Evolutionary conservation across 2,888 invertebrate genomes (phyloP), one percentile per base, ranked within the genome.

Genomic region (Nomada fucata): DNA sequence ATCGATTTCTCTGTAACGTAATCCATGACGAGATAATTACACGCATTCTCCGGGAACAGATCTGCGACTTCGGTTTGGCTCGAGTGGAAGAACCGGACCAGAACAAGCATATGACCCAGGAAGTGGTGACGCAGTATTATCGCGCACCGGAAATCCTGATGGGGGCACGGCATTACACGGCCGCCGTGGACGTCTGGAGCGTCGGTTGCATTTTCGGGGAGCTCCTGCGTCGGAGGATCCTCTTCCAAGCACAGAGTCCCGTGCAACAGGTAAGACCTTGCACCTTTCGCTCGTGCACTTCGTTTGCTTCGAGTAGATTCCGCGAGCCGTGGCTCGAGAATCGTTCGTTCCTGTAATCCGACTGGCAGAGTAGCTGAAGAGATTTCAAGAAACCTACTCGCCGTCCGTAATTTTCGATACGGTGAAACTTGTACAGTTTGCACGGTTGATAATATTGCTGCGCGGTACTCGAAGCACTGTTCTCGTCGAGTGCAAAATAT

Each of bases 181-280:
- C 97, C 13, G 98, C 99, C 5, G 98, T 99, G 63, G 99, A 99
- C 94, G 98, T 99, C 73, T 99, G 99, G 99, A 98, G 98, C 60
- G 99, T 99, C 63, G 99, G 99, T 64, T 99, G 99, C 94, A 99
- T 99, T 94, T 99, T 99, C 94, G 99, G 99, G 55, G 99, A 99
- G 94, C 96, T 99, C 80, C 96, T 99, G 67, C 98, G 99, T 77
- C 95, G 99, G 85, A 95, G 99, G 90, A 99, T 99, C 90, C 96
- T 99, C 88, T 99, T 99, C 95, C 99, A 99, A 94, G 99, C 99
- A 59, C 98, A 98, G 94, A 99, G 97, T 94, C 99, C 99, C 23
- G 98, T 99, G 86, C 98, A 99, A 94, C 98, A 98, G 96, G 97
- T 97, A 90, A 91, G 87, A 70, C 61, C 52, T 36, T 52, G 18